Conservation (phyloP, 1,140 invertebrate genomes). For the Brachionus manjavacas region DNA sequence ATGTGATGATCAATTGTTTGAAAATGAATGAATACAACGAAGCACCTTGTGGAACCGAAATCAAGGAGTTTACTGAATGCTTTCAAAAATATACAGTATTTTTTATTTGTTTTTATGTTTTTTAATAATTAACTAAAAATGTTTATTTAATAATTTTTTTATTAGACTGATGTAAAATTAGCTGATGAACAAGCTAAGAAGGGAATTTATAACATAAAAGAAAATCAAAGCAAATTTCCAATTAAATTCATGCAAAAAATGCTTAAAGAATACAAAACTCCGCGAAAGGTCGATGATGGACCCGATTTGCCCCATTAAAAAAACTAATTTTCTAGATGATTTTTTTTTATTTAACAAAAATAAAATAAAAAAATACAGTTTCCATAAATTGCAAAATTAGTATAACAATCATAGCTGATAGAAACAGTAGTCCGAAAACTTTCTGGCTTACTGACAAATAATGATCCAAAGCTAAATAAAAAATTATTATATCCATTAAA, state of each 20-base stretch:
- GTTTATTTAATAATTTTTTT: background rate
- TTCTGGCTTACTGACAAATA: background rate
- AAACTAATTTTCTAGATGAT: background rate
- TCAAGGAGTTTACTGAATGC: constrained; percentile 31
- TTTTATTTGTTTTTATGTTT: background rate
- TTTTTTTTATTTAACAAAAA: constrained; percentile 28
- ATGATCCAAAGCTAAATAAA: background rate
- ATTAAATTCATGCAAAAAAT: constrained; percentile 34
- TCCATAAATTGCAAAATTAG: background rate
- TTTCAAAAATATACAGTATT: constrained; percentile 24
- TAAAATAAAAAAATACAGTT: constrained; percentile 40
- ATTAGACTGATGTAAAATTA: background rate
- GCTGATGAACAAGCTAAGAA: constrained; percentile 31
- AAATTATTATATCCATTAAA: background rate
- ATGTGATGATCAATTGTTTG: constrained; percentile 40
- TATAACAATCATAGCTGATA: background rate
- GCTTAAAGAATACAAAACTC: constrained; percentile 40
- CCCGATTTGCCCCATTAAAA: constrained; percentile 11
- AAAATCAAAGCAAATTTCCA: constrained; percentile 24
- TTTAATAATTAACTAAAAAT: background rate
- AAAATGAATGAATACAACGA: constrained; percentile 39
- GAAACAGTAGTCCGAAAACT: background rate
- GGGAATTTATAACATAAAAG: background rate
- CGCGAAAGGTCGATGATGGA: constrained; percentile 18
- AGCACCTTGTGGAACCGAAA: constrained; percentile 11